Conservation (phyloP, 2,113 vertebrate genomes). For the Chaetorhynchus papuensis region DNA sequence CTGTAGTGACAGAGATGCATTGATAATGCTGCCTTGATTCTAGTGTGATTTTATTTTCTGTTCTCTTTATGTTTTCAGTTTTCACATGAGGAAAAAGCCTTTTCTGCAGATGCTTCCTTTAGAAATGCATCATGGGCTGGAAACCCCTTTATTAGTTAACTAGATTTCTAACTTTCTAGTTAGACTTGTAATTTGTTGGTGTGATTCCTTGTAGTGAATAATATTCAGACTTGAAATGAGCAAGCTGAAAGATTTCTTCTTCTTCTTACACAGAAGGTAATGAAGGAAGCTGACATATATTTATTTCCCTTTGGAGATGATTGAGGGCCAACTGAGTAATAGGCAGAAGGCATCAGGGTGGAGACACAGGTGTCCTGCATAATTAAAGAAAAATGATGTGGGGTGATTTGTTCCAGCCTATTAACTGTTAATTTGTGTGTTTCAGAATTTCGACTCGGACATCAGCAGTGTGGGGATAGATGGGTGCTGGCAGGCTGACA, state of each 20-base stretch:
- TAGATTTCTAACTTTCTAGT: background rate
- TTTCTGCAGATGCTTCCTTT: background rate
- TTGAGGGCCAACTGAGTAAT: background rate
- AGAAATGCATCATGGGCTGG: background rate
- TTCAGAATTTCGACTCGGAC: slow-evolving; percentile 84
- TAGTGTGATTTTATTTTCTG: background rate
- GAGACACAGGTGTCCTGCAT: background rate
- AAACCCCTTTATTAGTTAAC: background rate
- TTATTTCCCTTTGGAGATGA: background rate
- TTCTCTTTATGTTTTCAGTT: background rate
- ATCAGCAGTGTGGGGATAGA: slow-evolving; percentile 85
- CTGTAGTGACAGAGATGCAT: background rate
- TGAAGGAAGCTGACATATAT: background rate
- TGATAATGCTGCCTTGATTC: background rate
- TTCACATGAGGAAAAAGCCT: background rate
- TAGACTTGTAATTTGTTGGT: background rate
- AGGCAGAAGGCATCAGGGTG: background rate
- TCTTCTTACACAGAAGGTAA: background rate
- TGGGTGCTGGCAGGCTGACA: slow-evolving; percentile 84
- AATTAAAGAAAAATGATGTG: background rate
- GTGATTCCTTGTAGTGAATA: background rate
- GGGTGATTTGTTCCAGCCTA: background rate
- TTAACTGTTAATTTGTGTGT: background rate
- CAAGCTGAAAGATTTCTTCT: background rate
- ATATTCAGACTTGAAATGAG: background rate